phyloP scores from a whole-genome alignment of 1,140 invertebrate genomes.

The Drosophila simulans region DNA sequence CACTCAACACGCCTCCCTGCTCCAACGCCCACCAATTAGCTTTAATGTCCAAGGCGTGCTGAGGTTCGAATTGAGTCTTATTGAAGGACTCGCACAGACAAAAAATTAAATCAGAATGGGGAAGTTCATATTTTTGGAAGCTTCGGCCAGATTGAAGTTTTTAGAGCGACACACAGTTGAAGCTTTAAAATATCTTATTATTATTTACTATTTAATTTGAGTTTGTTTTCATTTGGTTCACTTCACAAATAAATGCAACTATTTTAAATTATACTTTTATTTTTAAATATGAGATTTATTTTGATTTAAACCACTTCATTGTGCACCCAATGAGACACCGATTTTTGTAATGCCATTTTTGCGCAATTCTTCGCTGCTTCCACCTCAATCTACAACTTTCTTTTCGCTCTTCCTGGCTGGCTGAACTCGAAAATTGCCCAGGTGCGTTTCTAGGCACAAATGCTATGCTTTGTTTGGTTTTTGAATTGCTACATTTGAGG shows the following conservation, averaged over 20 bases:
- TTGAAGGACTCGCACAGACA: constrained; percentile 5
- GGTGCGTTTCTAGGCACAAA: constrained; percentile 56
- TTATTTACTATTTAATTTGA: not conserved
- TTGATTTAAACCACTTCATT: not conserved
- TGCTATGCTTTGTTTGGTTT: constrained; percentile 60
- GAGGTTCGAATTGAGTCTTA: constrained; percentile 50
- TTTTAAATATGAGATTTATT: not conserved
- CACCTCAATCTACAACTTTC: constrained; percentile 66
- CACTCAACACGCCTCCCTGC: constrained; percentile 29
- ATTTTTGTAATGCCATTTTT: constrained; percentile 43
- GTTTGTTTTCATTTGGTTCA: not conserved
- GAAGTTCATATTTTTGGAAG: no score
- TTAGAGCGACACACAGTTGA: not conserved
- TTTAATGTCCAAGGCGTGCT: constrained; percentile 61
- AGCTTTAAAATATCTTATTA: not conserved
- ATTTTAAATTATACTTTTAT: no score
- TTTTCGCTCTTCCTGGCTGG: constrained; percentile 60
- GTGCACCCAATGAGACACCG: constrained; percentile 32
- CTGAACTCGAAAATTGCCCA: constrained; percentile 55
- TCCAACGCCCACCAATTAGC: constrained; percentile 19
- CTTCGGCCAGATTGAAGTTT: not conserved
- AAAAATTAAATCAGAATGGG: not conserved
- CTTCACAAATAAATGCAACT: not conserved
- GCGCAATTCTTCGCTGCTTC: constrained; percentile 49
- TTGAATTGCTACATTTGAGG: constrained; percentile 42